phyloP scores from a whole-genome alignment of 2,113 vertebrate species.

The Stigmatopora argus region DNA sequence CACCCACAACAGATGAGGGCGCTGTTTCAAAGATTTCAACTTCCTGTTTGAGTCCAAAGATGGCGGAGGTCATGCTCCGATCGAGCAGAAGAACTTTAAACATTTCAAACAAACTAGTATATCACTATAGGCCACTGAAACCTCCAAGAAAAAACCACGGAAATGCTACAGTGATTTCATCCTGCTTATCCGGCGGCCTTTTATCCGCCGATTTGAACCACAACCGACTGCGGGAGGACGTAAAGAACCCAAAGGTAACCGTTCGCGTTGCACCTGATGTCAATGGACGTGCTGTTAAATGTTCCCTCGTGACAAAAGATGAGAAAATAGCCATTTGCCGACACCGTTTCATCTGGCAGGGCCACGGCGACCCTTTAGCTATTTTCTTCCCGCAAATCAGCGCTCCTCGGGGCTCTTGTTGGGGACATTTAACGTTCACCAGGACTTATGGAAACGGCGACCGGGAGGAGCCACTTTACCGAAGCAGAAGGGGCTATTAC shows the following conservation, averaged over 20 bases:
- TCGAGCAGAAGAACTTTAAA: constrained; percentile 4
- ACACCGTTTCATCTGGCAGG: no score
- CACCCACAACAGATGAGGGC: constrained; percentile 8
- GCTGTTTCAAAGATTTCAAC: neutral
- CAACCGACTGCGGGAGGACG: neutral
- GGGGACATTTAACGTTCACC: neutral
- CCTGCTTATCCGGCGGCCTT: neutral
- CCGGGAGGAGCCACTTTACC: constrained; percentile 40
- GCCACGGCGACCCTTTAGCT: neutral
- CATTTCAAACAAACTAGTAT: constrained; percentile 5
- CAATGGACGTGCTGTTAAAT: neutral
- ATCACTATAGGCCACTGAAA: neutral
- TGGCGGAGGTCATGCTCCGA: constrained; percentile 58
- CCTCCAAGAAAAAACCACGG: rapidly evolving
- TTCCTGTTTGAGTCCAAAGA: constrained; percentile 25
- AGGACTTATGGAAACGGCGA: constrained; percentile 28
- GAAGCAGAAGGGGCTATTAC: constrained; percentile 73
- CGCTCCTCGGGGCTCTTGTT: no score
- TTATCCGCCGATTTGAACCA: neutral
- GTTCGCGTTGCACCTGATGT: neutral
- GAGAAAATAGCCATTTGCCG: neutral
- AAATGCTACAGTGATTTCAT: rapidly evolving
- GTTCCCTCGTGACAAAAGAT: neutral
- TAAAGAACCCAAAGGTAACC: neutral
- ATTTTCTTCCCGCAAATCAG: neutral